These are phyloP conservation scores for Hemiscyllium ocellatum DNA, from an alignment of 2,113 vertebrate genomes.

Conservation along the genomic window DNA sequence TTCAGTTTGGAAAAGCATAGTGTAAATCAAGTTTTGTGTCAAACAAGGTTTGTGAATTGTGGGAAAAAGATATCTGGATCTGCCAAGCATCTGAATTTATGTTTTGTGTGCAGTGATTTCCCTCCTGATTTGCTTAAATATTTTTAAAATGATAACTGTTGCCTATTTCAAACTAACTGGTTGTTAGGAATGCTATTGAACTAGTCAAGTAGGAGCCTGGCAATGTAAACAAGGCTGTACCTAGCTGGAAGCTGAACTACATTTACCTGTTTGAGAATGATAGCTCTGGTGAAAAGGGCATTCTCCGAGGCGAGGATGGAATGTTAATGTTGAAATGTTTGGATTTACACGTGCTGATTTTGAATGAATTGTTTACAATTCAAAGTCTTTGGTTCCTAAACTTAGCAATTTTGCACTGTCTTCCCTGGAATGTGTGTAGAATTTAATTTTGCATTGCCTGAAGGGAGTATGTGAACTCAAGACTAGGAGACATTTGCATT, in stretches of 20 bases:
- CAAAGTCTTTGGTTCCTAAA: not conserved
- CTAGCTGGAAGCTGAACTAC: not conserved
- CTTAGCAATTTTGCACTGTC: not conserved
- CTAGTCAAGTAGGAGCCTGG: not conserved
- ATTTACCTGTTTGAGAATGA: not conserved
- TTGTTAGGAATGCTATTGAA: not conserved
- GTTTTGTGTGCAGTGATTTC: not conserved
- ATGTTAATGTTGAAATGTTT: not conserved
- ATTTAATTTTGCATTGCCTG: not conserved
- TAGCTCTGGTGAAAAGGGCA: not conserved
- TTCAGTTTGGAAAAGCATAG: not conserved
- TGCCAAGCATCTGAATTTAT: not conserved
- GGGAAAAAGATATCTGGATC: not conserved
- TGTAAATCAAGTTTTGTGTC: not conserved
- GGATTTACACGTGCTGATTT: not conserved
- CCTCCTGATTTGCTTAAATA: not conserved
- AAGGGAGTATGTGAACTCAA: not conserved
- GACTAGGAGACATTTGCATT: not conserved
- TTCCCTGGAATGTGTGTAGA: not conserved
- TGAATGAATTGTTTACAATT: not conserved
- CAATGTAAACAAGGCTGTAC: not conserved
- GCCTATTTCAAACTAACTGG: not conserved
- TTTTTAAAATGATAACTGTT: not conserved
- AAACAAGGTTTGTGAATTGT: not conserved
- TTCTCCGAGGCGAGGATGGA: not conserved